Percentiles rank a stretch among this genome's conserved stretches.
Conservation (phyloP, 1,140 invertebrate species). For the Lysiphlebus fabarum region DNA sequence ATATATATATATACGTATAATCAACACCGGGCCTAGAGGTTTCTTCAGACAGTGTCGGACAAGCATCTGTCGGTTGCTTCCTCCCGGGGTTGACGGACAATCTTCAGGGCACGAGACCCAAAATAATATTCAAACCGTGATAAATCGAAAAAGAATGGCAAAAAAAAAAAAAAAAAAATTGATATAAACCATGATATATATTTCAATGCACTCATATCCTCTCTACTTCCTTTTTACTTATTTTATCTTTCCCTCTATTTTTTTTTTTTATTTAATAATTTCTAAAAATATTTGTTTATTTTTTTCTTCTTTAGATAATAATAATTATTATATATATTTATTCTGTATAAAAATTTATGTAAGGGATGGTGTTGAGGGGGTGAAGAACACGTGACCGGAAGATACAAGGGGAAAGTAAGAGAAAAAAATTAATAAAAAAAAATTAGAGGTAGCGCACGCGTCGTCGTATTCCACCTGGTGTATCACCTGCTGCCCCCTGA, state of each 20-base stretch:
- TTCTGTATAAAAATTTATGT: slow-evolving; percentile 15
- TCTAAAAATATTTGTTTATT: too few relatives aligned
- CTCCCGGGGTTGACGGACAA: slow-evolving; percentile 18
- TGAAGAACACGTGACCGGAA: slow-evolving; percentile 51
- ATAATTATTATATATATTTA: slow-evolving; percentile 11
- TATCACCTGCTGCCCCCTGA: slow-evolving; percentile 55
- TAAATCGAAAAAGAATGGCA: slow-evolving; percentile 17
- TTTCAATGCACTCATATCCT: too few relatives aligned
- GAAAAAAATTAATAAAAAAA: too few relatives aligned
- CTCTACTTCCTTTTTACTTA: too few relatives aligned
- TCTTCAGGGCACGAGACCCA: slow-evolving; percentile 27
- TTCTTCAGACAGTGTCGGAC: slow-evolving; percentile 15
- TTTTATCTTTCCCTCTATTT: too few relatives aligned
- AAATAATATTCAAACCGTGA: slow-evolving; percentile 20
- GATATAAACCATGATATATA: neutral
- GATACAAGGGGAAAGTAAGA: slow-evolving; percentile 35
- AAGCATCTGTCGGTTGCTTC: slow-evolving; percentile 23
- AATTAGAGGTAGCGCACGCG: slow-evolving; percentile 43
- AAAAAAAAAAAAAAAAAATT: slow-evolving; percentile 24
- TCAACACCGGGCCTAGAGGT: slow-evolving; percentile 22
- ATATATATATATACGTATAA: slow-evolving; percentile 15
- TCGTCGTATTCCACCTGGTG: slow-evolving; percentile 53
- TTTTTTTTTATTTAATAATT: too few relatives aligned
- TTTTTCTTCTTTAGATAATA: neutral
- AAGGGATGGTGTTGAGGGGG: slow-evolving; percentile 26